Evolutionary conservation across 2,888 invertebrate species (phyloP).

Genomic region (Nomada goodeniana): DNA sequence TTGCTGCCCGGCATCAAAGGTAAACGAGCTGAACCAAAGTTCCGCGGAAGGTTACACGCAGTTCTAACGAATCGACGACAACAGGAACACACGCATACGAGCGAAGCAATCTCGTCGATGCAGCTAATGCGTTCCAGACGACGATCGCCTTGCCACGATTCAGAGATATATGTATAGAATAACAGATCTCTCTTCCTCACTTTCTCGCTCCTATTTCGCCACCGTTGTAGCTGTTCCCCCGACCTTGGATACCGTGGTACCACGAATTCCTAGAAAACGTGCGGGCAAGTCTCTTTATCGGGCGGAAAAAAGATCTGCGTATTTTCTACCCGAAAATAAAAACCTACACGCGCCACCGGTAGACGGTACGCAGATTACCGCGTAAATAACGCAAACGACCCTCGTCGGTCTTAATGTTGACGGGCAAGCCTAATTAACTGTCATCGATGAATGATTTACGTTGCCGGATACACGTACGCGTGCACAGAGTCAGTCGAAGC

Average conservation of each 20-base stretch:
- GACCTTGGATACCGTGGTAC: slow-evolving; percentile 44
- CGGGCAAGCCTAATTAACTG: slow-evolving; percentile 40
- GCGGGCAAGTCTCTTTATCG: neutral
- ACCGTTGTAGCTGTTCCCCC: neutral
- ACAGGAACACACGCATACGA: neutral
- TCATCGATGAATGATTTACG: neutral
- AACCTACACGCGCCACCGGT: neutral
- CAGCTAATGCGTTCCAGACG: slow-evolving; percentile 44
- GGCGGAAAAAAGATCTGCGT: neutral
- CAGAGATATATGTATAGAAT: slow-evolving; percentile 39
- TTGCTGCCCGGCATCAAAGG: no score
- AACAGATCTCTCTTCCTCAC: neutral
- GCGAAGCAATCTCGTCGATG: neutral
- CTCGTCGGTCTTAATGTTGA: slow-evolving; percentile 16
- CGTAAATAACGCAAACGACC: slow-evolving; percentile 1
- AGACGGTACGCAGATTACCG: neutral
- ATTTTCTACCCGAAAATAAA: slow-evolving; percentile 15
- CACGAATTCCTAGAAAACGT: slow-evolving; percentile 1
- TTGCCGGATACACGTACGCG: neutral
- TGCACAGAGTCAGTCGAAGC: neutral
- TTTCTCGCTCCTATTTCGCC: neutral
- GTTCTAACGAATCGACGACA: neutral
- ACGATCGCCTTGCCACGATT: neutral
- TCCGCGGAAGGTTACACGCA: neutral
- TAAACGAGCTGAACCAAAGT: neutral